Evolutionary conservation across 2,113 vertebrate species (phyloP), one percentile per base, ranked within the genome.

Genomic region (Petrocephalus zakoni): DNA sequence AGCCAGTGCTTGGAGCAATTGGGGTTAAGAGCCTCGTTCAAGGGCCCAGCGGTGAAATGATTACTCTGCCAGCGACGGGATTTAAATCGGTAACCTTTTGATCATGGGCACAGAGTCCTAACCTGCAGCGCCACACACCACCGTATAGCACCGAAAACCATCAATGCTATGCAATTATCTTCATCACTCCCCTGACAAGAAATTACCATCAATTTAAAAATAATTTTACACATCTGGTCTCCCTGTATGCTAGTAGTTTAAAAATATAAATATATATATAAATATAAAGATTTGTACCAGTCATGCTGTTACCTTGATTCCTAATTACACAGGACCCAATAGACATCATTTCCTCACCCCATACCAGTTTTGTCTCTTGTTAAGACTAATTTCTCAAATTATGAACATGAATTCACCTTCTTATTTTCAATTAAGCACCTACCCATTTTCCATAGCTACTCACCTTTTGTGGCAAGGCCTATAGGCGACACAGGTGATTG

Each of bases 271-370:
- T 22, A 58, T 51, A 51, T 51, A 61, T 61, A 61, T 56, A 58
- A 22, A 58, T 58, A 58, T 64, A 64, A 64, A 64, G 61, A 64
- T 64, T 64, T 64, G 61, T 64, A 29, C 61, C 61, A 68, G 25
- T 68, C 61, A 68, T 68, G 61, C 61, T 68, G 61, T 68, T 68
- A 68, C 61, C 61, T 68, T 68, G 61, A 68, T 68, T 68, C 61
- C 29, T 68, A 68, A 68, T 68, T 68, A 68, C 61, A 29, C 61
- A 68, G 61, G 61, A 68, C 25, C 25, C 61, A 68, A 68, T 68
- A 68, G 61, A 68, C n/a, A 4, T 29, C 13, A 68, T 68, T 68
- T 29, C 61, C 25, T 29, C 61, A 29, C 61, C 25, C 11, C 61
- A 68, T 25, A 29, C 61, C 61, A 13, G n/a, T 68, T 29, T 68